phyloP scores from a whole-genome alignment of 2,113 vertebrate genomes.

The Toxotes chatareus region DNA sequence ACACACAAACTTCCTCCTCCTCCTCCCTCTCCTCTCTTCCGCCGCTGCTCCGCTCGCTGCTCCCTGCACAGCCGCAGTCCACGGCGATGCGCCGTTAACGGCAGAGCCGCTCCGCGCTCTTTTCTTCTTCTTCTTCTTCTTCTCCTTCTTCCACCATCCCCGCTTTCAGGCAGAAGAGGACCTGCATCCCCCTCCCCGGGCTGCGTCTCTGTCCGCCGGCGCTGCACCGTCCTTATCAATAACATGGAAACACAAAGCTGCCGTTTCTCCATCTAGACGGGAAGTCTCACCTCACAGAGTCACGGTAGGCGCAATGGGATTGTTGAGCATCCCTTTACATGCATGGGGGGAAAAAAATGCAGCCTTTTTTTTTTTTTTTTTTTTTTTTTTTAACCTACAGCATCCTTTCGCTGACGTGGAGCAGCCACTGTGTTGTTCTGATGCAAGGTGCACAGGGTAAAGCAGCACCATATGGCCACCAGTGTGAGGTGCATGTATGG shows the following conservation, averaged over 20 bases:
- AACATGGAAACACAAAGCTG: slow-evolving; percentile 73
- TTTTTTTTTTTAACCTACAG: neutral
- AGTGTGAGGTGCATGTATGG: slow-evolving; percentile 14
- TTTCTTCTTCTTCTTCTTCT: slow-evolving; percentile 28
- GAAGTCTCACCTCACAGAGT: slow-evolving; percentile 71
- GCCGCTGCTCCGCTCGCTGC: slow-evolving; percentile 54
- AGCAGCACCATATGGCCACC: slow-evolving; percentile 46
- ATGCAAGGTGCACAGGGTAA: slow-evolving; percentile 45
- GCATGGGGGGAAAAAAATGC: slow-evolving; percentile 9
- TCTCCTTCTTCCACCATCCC: slow-evolving; percentile 44
- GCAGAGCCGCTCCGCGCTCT: slow-evolving; percentile 65
- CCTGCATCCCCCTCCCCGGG: slow-evolving; percentile 35
- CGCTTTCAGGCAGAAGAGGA: slow-evolving; percentile 44
- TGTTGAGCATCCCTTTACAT: slow-evolving; percentile 40
- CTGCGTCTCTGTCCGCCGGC: slow-evolving; percentile 62
- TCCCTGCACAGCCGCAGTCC: slow-evolving; percentile 82
- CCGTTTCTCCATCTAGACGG: slow-evolving; percentile 71
- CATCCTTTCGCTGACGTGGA: slow-evolving; percentile 68
- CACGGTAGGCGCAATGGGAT: slow-evolving; percentile 77
- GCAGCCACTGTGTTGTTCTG: slow-evolving; percentile 28
- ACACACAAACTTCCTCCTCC: slow-evolving; percentile 15
- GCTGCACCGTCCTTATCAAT: slow-evolving; percentile 63
- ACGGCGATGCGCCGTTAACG: slow-evolving; percentile 72
- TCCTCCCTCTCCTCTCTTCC: slow-evolving; percentile 43
- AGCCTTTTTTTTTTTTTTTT: neutral